Conservation (phyloP, 2,797 vertebrate genomes). For the Anableps anableps region DNA sequence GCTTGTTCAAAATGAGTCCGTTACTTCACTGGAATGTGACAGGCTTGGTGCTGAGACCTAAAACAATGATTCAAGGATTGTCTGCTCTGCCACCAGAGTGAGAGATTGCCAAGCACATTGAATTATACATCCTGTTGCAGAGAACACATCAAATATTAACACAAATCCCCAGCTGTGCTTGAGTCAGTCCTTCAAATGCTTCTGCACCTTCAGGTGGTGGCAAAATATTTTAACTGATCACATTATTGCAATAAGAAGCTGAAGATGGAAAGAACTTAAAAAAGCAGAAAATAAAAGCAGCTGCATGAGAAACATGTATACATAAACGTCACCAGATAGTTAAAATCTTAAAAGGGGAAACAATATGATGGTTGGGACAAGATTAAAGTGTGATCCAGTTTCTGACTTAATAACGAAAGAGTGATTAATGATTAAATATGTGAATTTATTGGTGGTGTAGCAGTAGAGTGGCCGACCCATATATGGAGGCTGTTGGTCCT, state of each 20-base stretch:
- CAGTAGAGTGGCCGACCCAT: not conserved
- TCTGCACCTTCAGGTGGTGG: conserved; percentile 20
- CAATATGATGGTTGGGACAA: no score
- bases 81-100: conserved; percentile 49
- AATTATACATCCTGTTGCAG: conserved; percentile 57
- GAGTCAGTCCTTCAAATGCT: conserved; percentile 27
- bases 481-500: no score
- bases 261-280: not conserved
- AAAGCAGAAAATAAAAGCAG: not conserved
- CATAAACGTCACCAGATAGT: not conserved
- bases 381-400: no score
- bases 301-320: not conserved
- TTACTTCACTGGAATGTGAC: conserved; percentile 11
- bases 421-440: not conserved
- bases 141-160: conserved; percentile 50
- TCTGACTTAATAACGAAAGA: not conserved
- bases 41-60: conserved; percentile 8
- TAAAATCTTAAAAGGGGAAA: not conserved
- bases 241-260: no score
- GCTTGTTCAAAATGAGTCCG: no score
- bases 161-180: conserved; percentile 25
- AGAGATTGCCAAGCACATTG: conserved; percentile 42
- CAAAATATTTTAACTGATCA: conserved; percentile 12
- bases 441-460: not conserved
- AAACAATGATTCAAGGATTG: conserved; percentile 44